phyloP scores from a whole-genome alignment of 2,888 invertebrate species.

The Drosophila limbata region DNA sequence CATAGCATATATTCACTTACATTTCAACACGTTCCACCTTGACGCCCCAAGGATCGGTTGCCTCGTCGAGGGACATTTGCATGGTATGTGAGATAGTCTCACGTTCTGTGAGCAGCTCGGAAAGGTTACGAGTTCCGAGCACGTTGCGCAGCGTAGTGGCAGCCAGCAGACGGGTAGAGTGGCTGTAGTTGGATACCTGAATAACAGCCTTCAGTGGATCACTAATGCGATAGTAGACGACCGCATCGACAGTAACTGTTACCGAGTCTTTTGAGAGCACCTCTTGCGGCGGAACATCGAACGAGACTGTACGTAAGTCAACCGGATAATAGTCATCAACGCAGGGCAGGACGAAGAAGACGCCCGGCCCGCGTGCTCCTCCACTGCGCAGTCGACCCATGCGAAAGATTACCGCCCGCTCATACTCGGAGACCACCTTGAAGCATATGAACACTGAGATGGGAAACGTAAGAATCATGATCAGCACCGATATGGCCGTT shows the following conservation, averaged over 20 bases:
- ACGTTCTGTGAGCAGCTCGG: conserved; percentile 96
- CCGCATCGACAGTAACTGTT: conserved; percentile 97
- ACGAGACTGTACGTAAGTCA: conserved; percentile 96
- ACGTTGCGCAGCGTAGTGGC: conserved; percentile 95
- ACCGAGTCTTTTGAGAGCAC: conserved; percentile 97
- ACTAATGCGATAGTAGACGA: conserved; percentile 93
- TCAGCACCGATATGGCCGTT: conserved; percentile 89
- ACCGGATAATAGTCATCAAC: conserved; percentile 97
- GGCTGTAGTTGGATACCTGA: conserved; percentile 91
- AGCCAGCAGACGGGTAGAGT: conserved; percentile 92
- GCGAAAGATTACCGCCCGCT: conserved; percentile 95
- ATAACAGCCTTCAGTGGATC: conserved; percentile 92
- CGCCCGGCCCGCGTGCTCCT: conserved; percentile 89
- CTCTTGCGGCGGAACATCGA: conserved; percentile 98
- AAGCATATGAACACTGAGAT: conserved; percentile 94
- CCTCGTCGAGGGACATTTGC: conserved; percentile 91
- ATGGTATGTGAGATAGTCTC: conserved; percentile 96
- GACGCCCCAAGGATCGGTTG: conserved; percentile 95
- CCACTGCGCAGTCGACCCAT: conserved; percentile 90
- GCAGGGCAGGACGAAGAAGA: conserved; percentile 97
- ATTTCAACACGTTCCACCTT: conserved; percentile 98
- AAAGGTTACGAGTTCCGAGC: conserved; percentile 95
- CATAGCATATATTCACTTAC: conserved; percentile 86
- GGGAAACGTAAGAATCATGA: conserved; percentile 92
- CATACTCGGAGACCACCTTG: conserved; percentile 95